Conservation (phyloP, 2,113 vertebrate genomes). For the Ovis canadensis region DNA sequence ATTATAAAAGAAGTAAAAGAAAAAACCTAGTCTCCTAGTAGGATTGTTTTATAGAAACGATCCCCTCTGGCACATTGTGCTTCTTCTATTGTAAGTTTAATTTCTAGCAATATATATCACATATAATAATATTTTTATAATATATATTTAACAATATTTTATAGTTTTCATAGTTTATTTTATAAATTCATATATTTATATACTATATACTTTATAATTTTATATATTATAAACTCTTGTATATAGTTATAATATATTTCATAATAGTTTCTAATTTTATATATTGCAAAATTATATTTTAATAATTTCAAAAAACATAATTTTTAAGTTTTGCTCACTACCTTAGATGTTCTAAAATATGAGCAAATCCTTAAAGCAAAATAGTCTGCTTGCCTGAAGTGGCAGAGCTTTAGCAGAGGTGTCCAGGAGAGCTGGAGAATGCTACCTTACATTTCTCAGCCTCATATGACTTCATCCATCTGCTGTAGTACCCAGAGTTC, state of each 20-base stretch:
- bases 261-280: not conserved
- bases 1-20: not conserved
- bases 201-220: not conserved
- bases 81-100: not conserved
- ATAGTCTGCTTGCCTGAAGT: not conserved
- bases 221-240: not conserved
- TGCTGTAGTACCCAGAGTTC: not conserved
- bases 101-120: not conserved
- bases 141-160: not conserved
- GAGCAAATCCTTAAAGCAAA: not conserved
- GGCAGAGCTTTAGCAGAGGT: not conserved
- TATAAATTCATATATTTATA: not conserved
- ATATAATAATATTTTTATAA: not conserved
- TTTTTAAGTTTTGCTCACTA: not conserved
- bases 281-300: not conserved
- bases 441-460: rapidly evolving
- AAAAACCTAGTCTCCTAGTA: not conserved
- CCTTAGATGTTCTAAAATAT: not conserved
- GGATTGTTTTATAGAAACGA: conserved; percentile 32
- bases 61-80: not conserved
- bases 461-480: not conserved
- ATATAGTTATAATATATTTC: not conserved
- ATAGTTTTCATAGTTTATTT: not conserved
- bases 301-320: conserved; percentile 37
- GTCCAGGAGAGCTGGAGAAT: not conserved